A percentile compares a stretch with the other conserved stretches of the same genome.
Evolutionary conservation across 30 jellyfish, hydroid and myxozoan genomes (phyloP).

Genomic region (Hydractinia symbiolongicarpus): DNA sequence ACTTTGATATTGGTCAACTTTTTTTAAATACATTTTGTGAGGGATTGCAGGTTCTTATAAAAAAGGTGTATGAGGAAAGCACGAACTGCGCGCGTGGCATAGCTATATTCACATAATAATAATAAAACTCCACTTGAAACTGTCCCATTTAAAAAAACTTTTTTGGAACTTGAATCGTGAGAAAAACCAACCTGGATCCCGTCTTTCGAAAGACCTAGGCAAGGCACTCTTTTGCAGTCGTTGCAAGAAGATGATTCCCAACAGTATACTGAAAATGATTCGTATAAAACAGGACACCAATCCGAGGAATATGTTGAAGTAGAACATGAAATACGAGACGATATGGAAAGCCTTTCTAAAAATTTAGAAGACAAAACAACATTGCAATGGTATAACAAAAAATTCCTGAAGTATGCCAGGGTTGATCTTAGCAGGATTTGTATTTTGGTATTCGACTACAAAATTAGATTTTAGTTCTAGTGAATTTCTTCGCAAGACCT

Average conservation of each 20-base stretch:
- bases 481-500: too few species aligned
- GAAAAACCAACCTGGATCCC: slow-evolving; percentile 67
- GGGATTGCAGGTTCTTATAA: too few species aligned
- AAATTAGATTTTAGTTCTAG: too few species aligned
- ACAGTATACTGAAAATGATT: slow-evolving; percentile 42
- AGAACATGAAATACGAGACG: slow-evolving; percentile 67
- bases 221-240: slow-evolving; percentile 72
- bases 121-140: too few species aligned
- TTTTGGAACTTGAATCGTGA: too few species aligned
- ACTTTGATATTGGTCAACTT: too few species aligned
- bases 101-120: too few species aligned
- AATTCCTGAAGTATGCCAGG: background rate
- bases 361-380: background rate
- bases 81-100: too few species aligned
- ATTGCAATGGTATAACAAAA: background rate
- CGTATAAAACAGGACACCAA: slow-evolving; percentile 67
- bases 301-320: slow-evolving; percentile 85
- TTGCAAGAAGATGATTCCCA: slow-evolving; percentile 71
- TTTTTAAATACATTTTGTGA: too few species aligned
- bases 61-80: too few species aligned
- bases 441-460: too few species aligned
- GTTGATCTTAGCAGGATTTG: background rate
- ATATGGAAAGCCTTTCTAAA: slow-evolving; percentile 71
- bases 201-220: slow-evolving; percentile 65
- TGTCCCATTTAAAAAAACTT: too few species aligned